Conservation (phyloP, 2,888 invertebrate species). For the Lasioglossum morio region DNA sequence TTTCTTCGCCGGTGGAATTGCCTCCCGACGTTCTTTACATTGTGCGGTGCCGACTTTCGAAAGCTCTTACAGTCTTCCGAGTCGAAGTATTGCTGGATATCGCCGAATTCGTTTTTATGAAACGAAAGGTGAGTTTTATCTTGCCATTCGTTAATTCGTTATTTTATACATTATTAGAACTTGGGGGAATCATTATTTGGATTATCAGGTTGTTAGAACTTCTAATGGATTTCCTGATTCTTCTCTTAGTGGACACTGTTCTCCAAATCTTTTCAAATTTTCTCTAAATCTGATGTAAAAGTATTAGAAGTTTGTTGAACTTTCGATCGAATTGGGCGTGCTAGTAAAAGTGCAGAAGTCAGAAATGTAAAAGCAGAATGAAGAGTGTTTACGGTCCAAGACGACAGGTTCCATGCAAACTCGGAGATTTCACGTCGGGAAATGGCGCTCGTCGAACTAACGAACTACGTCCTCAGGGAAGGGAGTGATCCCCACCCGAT, state of each 20-base stretch:
- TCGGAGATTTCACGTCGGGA: conserved; percentile 25
- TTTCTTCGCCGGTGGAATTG: not conserved
- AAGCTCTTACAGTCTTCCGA: not conserved
- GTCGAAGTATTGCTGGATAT: not conserved
- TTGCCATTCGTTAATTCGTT: not conserved
- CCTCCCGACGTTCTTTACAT: not conserved
- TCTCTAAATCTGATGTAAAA: not conserved
- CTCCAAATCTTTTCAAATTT: not conserved
- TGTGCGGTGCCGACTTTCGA: not conserved
- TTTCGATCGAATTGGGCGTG: not conserved
- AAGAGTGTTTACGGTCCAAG: conserved; percentile 41
- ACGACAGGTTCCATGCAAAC: conserved; percentile 28
- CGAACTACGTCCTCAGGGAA: conserved; percentile 31
- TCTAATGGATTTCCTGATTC: not conserved
- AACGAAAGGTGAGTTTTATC: not conserved
- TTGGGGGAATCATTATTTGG: not conserved
- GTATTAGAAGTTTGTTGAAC: not conserved
- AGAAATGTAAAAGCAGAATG: conserved; percentile 31
- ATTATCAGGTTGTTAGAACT: not conserved
- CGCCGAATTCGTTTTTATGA: not conserved
- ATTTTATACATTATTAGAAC: not conserved
- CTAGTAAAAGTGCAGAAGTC: not conserved
- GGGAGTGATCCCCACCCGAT: conserved; percentile 37
- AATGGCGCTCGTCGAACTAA: conserved; percentile 53
- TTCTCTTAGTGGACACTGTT: not conserved